These are phyloP conservation scores for Hanleya hanleyi DNA, from an alignment of 2,888 invertebrate species.

Conservation along the genomic window DNA sequence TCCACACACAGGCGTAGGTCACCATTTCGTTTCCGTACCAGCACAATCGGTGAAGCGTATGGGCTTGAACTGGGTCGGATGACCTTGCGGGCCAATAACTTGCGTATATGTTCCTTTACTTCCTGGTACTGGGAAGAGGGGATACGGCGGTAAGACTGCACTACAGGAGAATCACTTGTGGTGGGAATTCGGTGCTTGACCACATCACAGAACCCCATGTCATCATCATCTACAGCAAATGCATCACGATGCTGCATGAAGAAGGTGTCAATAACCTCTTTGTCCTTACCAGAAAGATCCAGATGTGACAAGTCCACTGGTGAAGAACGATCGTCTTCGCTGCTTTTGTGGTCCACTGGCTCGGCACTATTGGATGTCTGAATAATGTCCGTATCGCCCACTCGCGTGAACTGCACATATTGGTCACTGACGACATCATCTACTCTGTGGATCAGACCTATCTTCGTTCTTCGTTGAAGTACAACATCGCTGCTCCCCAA, in stretches of 20 bases:
- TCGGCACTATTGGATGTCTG: background rate
- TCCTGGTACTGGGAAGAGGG: background rate
- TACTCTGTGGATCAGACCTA: background rate
- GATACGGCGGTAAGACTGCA: background rate
- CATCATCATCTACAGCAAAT: background rate
- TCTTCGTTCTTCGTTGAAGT: no score
- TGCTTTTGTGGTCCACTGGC: background rate
- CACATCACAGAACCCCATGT: background rate
- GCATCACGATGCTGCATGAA: background rate
- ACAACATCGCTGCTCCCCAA: no score
- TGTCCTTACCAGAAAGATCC: background rate
- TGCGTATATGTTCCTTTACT: constrained; percentile 1
- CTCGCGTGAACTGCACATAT: background rate
- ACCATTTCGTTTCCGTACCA: background rate
- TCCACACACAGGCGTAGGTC: background rate
- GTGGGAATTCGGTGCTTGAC: background rate
- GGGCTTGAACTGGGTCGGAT: background rate
- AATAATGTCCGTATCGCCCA: background rate
- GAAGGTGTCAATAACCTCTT: background rate
- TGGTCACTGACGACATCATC: background rate
- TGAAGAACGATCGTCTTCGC: background rate
- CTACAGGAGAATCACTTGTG: background rate
- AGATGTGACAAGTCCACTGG: background rate
- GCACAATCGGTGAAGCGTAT: background rate
- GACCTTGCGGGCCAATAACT: background rate